Percentiles rank a stretch among this genome's conserved stretches.
Conservation (phyloP, 2,888 invertebrate species). For the Eilema caniola region DNA sequence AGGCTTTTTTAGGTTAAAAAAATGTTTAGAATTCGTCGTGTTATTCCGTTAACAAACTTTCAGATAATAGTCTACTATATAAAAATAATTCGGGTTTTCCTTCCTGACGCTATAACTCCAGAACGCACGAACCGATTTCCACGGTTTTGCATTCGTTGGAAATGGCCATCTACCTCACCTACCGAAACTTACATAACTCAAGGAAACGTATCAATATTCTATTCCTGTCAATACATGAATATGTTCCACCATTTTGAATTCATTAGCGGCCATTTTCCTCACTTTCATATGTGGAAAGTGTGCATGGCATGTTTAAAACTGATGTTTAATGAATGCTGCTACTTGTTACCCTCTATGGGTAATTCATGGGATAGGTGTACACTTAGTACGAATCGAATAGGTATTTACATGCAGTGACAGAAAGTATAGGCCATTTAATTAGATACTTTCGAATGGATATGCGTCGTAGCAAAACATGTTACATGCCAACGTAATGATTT, state of each 20-base stretch:
- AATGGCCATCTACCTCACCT: no score
- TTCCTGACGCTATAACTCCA: no score
- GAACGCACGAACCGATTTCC: no score
- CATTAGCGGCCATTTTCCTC: conserved; percentile 51
- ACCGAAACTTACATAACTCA: conserved; percentile 27
- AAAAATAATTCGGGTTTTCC: no score
- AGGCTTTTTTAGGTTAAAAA: no score
- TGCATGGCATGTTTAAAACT: conserved; percentile 40
- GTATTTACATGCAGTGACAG: conserved; percentile 9
- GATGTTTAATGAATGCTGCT: conserved; percentile 39
- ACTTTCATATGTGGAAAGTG: conserved; percentile 62
- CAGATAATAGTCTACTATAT: no score
- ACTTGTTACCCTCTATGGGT: background rate
- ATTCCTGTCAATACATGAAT: conserved; percentile 25
- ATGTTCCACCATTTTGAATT: conserved; percentile 37
- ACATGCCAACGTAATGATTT: background rate
- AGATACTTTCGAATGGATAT: conserved; percentile 4
- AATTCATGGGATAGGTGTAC: conserved; percentile 14
- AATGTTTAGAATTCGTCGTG: no score
- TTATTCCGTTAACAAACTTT: no score
- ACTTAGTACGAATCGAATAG: conserved; percentile 16
- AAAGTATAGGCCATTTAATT: conserved; percentile 17
- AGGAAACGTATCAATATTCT: conserved; percentile 25
- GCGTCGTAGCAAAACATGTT: background rate
- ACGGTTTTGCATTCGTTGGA: no score